Percentiles rank a stretch among this genome's conserved stretches.
These are phyloP conservation scores for Caenorhabditis panamensis DNA, from an alignment of 2,888 invertebrate species.

Conservation along the genomic window DNA sequence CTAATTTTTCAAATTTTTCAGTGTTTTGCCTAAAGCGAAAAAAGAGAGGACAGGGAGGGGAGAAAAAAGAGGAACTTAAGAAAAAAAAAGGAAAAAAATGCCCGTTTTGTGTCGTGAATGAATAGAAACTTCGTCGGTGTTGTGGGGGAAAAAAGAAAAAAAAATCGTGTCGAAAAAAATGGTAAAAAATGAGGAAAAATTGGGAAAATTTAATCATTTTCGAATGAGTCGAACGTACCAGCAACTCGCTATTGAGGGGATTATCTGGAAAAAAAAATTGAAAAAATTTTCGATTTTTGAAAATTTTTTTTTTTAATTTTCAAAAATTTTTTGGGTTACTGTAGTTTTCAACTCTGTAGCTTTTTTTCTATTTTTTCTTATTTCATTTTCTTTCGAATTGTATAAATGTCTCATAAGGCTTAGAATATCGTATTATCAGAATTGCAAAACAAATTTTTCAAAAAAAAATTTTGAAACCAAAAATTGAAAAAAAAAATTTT, in stretches of 20 bases:
- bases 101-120: background rate
- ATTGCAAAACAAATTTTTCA: no score
- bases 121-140: no score
- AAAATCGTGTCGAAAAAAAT: background rate
- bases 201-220: conserved; percentile 65
- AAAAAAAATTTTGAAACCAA: no score
- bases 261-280: conserved; percentile 66
- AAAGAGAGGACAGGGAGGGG: background rate
- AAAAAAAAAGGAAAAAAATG: background rate
- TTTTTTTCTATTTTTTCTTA: no score
- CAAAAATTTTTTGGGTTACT: background rate
- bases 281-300: background rate
- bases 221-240: conserved; percentile 77
- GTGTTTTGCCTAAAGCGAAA: background rate
- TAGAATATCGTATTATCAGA: no score
- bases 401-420: no score
- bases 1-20: background rate
- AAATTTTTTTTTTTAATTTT: background rate
- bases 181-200: background rate
- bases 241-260: conserved; percentile 76
- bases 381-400: no score
- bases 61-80: background rate
- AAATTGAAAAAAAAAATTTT: no score
- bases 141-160: conserved; percentile 38
- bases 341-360: no score